Evolutionary conservation across 2,888 invertebrate species (phyloP).

Genomic region (Spicauda simplicius): DNA sequence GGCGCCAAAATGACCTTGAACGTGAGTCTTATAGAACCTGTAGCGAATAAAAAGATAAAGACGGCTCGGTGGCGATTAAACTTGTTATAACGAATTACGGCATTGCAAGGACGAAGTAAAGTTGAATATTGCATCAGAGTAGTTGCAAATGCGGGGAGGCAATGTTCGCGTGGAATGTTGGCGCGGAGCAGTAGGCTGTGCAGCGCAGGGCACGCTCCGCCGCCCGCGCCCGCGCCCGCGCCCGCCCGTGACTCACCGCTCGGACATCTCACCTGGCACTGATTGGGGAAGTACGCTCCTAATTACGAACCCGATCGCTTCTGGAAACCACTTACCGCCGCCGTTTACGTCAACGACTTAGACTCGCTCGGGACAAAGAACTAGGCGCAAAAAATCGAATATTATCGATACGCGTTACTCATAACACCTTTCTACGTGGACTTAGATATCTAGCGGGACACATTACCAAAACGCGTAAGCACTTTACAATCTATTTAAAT

Average conservation of each 20-base stretch:
- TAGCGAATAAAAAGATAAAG: conserved; percentile 72
- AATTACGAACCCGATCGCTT: conserved; percentile 56
- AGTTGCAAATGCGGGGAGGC: conserved; percentile 74
- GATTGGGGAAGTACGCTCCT: conserved; percentile 73
- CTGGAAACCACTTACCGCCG: conserved; percentile 56
- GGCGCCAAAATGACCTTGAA: conserved; percentile 74
- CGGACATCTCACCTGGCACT: conserved; percentile 55
- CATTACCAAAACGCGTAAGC: too few relatives aligned
- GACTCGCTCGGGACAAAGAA: conserved; percentile 11
- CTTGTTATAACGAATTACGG: conserved; percentile 83
- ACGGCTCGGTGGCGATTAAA: conserved; percentile 72
- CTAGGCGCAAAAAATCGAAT: neutral
- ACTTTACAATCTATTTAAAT: too few relatives aligned
- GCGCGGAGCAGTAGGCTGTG: conserved; percentile 54
- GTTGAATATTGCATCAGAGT: conserved; percentile 84
- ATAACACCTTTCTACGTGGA: too few relatives aligned
- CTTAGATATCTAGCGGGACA: too few relatives aligned
- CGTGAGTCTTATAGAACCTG: conserved; percentile 63
- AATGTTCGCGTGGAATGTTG: conserved; percentile 80
- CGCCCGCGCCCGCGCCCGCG: conserved; percentile 48
- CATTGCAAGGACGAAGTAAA: conserved; percentile 85
- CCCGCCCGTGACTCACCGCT: conserved; percentile 66
- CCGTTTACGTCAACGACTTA: conserved; percentile 53
- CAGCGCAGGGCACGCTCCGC: conserved; percentile 51
- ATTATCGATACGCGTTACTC: too few relatives aligned